Evolutionary conservation across 2,113 vertebrate species (phyloP).

Genomic region (Urocolius indicus): DNA sequence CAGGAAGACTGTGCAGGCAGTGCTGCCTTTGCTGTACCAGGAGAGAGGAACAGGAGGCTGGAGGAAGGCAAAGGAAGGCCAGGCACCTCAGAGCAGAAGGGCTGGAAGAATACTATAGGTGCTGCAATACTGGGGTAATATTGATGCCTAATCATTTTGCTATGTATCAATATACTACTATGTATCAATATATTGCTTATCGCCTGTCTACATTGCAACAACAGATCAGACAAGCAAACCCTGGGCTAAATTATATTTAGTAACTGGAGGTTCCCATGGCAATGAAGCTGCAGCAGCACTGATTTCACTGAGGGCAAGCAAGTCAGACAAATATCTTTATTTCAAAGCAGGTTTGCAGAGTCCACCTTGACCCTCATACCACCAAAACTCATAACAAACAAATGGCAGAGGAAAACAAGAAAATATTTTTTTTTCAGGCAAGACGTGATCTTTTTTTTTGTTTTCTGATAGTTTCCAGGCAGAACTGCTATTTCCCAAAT

Average conservation of each 20-base stretch:
- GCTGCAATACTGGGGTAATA: neutral
- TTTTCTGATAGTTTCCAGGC: neutral
- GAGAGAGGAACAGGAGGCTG: neutral
- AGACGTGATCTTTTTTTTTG: neutral
- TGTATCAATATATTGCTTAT: constrained; percentile 40
- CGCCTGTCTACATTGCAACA: constrained; percentile 44
- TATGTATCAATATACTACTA: neutral
- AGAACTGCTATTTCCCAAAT: neutral
- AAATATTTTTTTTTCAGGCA: neutral
- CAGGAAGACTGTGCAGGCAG: neutral
- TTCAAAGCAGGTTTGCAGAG: neutral
- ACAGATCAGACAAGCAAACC: constrained; percentile 34
- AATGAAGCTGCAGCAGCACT: constrained; percentile 57
- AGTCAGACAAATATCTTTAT: constrained; percentile 38
- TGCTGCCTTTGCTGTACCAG: neutral
- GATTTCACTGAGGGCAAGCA: constrained; percentile 46
- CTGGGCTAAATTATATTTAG: constrained; percentile 64
- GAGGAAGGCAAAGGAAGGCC: neutral
- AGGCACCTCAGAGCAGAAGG: neutral
- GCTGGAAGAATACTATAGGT: neutral
- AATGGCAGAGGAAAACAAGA: neutral
- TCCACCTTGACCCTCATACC: neutral
- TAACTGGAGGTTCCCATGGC: constrained; percentile 69
- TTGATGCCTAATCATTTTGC: neutral
- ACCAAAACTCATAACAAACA: neutral